Evolutionary conservation across 2,888 invertebrate genomes (phyloP), one percentile per base, ranked within the genome.

Genomic region (Sesia bembeciformis): DNA sequence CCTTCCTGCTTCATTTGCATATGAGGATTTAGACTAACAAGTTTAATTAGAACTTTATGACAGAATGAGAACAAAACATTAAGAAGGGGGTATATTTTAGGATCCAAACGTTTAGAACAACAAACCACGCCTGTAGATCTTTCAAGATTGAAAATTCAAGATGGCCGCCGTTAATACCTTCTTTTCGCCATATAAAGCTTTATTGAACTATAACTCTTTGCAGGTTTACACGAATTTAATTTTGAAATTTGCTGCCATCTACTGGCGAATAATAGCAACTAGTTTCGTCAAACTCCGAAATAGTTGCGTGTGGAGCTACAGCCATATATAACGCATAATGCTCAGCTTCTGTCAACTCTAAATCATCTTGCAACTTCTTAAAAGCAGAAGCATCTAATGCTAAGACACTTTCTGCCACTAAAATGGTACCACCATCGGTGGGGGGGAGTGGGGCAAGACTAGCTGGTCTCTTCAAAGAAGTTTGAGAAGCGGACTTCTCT

Each of bases 251-350:
- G 53, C 93, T 93, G 53, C 93, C 95, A 76, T 96, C 96, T 4
- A 96, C 93, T 5, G 95, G 94, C 42, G 96, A 94, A 73, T 96
- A 96, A 74, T 96, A 96, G 76, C 94, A 95, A 51, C 96, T 96
- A 70, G 93, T 93, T 67, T 97, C 97, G 63, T 97, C 97, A 72
- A 96, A 96, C 76, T 97, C 96, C 5, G 96, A 96, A 40, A 91
- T 93, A 0, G 96, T 96, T 38, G 96, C 96, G 72, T 93, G 94
- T 1, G 96, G 96, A 6, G 96, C 96, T 73, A 96, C 92, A 54
- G 94, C 93, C 67, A 96, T 96, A 66, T 97, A 97, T 57, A 97
- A 78, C 41, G 96, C 96, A 76, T 95, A 96, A 72, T 96, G 95
- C 69, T 97, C 97, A 0, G 96, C 96, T 64, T 96, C 96, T 0